Base-by-base conservation (phyloP, 2,888 invertebrate species). In the Tetragnatha montana region DNA sequence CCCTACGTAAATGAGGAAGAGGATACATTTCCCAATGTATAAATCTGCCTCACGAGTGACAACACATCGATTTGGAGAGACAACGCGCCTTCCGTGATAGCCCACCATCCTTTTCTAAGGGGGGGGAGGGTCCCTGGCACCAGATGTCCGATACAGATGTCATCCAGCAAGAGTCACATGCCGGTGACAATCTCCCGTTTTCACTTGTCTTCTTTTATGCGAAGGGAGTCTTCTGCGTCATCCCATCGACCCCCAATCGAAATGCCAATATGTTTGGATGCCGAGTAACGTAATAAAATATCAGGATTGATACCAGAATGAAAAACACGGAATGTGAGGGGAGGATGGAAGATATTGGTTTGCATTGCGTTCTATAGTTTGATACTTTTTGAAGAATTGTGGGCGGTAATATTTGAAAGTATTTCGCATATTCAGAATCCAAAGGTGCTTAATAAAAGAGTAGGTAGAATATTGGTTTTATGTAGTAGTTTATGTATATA, bases 131-230 rank as follows among this genome's bases (percentile, higher is more conserved):
- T 35, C 35, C 35, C 35, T 35, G 6, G 60, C 60, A 60, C 14
- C 60, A 60, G 60, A 60, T 60, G 60, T 60, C 60, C 60, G 60
- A 60, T 60, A 60, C 60, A 60, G 60, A 60, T 60, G 60, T 60
- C 60, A 60, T 60, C 17, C 10, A 4, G 17, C 12, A 17, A 17
- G 60, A 60, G 60, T 17, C 60, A 60, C 14, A 60, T 60, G 60
- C 12, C 60, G 60, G 60, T 60, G 60, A 60, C 60, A 60, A 60
- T 60, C 60, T 60, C 17, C 60, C 60, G 14, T 60, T 60, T 60
- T 60, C 60, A 60, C 60, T 60, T 60, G 60, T 60, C 60, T 60
- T 60, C 60, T 60, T 60, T 60, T 60, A 60, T 60, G 17, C 17
- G 17, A 60, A 60, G 60, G 60, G 60, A 8, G 17, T 60, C 60